A percentile compares a stretch with the other conserved stretches of the same genome.
Evolutionary conservation across 2,888 invertebrate genomes (phyloP).

Genomic region (Globia sparganii): DNA sequence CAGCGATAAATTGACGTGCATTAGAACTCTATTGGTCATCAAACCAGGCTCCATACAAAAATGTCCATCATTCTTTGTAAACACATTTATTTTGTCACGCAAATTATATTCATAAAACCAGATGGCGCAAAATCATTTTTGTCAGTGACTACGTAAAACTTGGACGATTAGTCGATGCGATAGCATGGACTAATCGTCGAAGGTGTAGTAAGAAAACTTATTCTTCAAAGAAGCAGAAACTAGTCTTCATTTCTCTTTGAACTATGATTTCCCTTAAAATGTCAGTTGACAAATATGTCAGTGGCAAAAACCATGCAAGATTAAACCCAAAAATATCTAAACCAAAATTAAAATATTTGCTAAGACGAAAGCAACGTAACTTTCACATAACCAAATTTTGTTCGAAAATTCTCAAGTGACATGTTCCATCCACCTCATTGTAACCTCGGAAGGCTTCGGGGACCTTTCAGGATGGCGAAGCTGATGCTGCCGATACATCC

Average conservation of each 20-base stretch:
- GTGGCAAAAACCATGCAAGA: slow-evolving; percentile 32
- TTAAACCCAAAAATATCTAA: slow-evolving; percentile 21
- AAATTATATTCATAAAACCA: neutral
- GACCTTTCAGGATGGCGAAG: neutral
- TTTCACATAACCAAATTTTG: neutral
- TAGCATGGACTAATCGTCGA: neutral
- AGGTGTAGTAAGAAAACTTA: neutral
- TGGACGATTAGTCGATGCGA: too few species aligned
- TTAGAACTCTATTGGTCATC: too few species aligned
- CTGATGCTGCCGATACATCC: neutral
- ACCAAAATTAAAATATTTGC: slow-evolving; percentile 13
- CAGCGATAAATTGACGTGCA: too few species aligned
- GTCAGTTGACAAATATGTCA: slow-evolving; percentile 30
- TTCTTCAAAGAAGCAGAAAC: neutral
- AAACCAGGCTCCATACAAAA: too few species aligned
- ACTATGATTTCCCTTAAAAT: neutral
- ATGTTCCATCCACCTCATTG: slow-evolving; percentile 25
- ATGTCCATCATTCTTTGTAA: too few species aligned
- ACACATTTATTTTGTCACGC: neutral
- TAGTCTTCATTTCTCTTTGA: neutral
- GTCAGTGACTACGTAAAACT: neutral
- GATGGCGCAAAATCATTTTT: neutral
- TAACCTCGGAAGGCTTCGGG: neutral
- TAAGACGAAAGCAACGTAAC: slow-evolving; percentile 4
- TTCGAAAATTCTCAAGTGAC: neutral